Evolutionary conservation across 2,888 invertebrate genomes (phyloP).

Genomic region (Epirrita christyi): DNA sequence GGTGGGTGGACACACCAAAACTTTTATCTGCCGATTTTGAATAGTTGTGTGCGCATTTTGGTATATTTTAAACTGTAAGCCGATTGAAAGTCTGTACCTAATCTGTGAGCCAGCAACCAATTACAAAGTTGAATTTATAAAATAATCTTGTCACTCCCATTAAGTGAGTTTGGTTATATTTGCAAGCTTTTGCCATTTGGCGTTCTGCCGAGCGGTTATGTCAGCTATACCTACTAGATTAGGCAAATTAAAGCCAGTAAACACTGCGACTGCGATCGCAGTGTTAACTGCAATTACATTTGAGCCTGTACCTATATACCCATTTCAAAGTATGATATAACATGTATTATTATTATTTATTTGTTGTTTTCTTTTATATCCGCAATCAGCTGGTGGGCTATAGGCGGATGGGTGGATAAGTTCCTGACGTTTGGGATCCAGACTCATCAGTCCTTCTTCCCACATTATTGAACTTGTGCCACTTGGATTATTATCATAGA

Average conservation of each 20-base stretch:
- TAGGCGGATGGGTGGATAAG: too few relatives aligned
- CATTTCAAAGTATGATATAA: background rate
- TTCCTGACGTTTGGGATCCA: too few relatives aligned
- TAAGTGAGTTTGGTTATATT: constrained; percentile 28
- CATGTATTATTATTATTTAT: too few relatives aligned
- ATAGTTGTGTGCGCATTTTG: too few relatives aligned
- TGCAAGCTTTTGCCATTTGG: constrained; percentile 35
- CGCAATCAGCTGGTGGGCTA: too few relatives aligned
- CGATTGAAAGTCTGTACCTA: too few relatives aligned
- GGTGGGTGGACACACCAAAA: too few relatives aligned
- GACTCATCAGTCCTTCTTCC: too few relatives aligned
- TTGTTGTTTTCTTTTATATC: too few relatives aligned
- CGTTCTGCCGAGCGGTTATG: constrained; percentile 34
- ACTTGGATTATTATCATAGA: too few relatives aligned
- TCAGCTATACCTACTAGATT: constrained; percentile 34
- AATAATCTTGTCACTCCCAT: constrained; percentile 1
- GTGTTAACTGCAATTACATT: constrained; percentile 34
- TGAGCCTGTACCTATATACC: background rate
- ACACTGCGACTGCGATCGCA: constrained; percentile 2
- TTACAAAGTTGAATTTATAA: background rate
- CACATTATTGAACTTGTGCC: too few relatives aligned
- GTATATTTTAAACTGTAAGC: background rate
- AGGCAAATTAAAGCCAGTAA: constrained; percentile 21
- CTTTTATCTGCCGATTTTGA: too few relatives aligned
- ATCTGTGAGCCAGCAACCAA: background rate